These are phyloP conservation scores for Parnassius apollo DNA, from an alignment of 2,888 invertebrate species.

Conservation along the genomic window DNA sequence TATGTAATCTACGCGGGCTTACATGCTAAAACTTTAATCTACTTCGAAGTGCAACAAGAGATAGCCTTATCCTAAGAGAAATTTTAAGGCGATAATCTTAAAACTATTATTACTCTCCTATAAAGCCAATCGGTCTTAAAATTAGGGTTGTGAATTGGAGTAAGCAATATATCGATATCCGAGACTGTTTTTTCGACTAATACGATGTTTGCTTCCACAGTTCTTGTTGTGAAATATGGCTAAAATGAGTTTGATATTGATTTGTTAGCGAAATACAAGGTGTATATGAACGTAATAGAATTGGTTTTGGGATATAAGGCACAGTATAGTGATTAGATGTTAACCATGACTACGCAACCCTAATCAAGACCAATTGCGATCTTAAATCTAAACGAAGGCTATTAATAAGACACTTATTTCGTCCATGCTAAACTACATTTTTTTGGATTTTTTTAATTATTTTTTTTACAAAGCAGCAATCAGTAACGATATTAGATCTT, in stretches of 20 bases:
- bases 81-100: slow-evolving; percentile 7
- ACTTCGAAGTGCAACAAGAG: background rate
- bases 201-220: background rate
- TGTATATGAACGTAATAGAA: slow-evolving; percentile 3
- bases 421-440: slow-evolving; percentile 1
- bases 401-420: slow-evolving; percentile 9
- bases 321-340: background rate
- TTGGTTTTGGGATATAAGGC: background rate
- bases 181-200: background rate
- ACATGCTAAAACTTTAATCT: slow-evolving; percentile 3
- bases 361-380: slow-evolving; percentile 4
- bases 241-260: slow-evolving; percentile 4
- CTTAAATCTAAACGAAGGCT: slow-evolving; percentile 1
- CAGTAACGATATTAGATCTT: slow-evolving; percentile 11
- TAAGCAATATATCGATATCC: background rate
- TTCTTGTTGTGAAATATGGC: slow-evolving; percentile 4
- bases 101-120: slow-evolving; percentile 7
- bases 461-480: background rate
- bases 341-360: slow-evolving; percentile 8
- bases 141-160: slow-evolving; percentile 7
- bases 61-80: slow-evolving; percentile 6
- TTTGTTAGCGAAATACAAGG: background rate
- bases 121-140: slow-evolving; percentile 9
- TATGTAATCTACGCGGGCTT: background rate
- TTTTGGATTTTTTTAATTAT: slow-evolving; percentile 5